Evolutionary conservation across 2,888 invertebrate genomes (phyloP).

Genomic region (Diadegma fenestrale): DNA sequence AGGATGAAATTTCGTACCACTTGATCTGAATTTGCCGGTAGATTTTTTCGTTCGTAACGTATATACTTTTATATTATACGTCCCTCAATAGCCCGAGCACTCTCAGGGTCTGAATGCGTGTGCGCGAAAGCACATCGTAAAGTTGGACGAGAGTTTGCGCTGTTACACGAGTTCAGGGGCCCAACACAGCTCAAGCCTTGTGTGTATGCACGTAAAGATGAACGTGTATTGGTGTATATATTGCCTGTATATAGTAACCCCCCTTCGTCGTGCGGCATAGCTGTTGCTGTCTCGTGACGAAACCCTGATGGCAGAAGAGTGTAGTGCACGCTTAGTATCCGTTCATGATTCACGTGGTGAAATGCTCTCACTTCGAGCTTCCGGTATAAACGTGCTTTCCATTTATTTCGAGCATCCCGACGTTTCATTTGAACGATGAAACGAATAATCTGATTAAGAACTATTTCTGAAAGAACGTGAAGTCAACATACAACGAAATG

Average conservation of each 20-base stretch:
- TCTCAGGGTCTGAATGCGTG: constrained; percentile 55
- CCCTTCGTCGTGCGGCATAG: constrained; percentile 22
- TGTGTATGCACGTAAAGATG: constrained; percentile 3
- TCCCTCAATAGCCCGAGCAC: constrained; percentile 51
- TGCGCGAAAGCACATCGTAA: constrained; percentile 61
- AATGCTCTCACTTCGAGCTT: constrained; percentile 44
- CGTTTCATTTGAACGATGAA: too few species aligned
- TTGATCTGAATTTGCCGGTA: not conserved
- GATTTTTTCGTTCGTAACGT: not conserved
- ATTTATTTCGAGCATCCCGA: not conserved
- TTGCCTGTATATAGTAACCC: constrained; percentile 27
- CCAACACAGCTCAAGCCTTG: constrained; percentile 4
- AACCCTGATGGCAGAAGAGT: constrained; percentile 49
- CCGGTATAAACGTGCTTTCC: constrained; percentile 28
- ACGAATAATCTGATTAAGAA: too few species aligned
- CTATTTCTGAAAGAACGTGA: not conserved
- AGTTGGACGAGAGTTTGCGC: constrained; percentile 66
- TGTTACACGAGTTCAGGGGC: constrained; percentile 42
- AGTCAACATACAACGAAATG: not conserved
- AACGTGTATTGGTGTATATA: constrained; percentile 5
- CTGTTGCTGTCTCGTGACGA: constrained; percentile 65
- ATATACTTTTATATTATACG: constrained; percentile 24
- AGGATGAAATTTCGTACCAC: not conserved
- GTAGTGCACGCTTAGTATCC: constrained; percentile 59
- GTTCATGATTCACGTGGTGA: constrained; percentile 63